phyloP scores from a whole-genome alignment of 2,888 invertebrate species.

The Pristionchus entomophagus region DNA sequence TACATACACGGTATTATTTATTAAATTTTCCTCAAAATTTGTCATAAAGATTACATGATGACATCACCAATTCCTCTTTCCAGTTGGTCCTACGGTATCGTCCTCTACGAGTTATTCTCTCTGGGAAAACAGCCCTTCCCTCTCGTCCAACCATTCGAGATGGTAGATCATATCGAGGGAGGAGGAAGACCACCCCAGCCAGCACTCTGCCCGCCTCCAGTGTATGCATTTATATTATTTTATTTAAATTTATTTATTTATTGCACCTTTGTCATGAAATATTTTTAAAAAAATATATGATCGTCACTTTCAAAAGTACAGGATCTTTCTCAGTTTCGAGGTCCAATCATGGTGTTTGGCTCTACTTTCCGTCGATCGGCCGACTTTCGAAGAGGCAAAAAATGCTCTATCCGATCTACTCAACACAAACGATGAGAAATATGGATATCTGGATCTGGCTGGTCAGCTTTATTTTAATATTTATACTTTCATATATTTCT shows the following conservation, averaged over 20 bases:
- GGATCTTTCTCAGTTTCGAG: slow-evolving; percentile 54
- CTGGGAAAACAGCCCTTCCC: slow-evolving; percentile 54
- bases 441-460: slow-evolving; percentile 54
- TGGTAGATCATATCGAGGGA: slow-evolving; percentile 60
- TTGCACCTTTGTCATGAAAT: neutral
- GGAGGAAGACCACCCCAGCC: slow-evolving; percentile 63
- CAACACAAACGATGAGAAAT: slow-evolving; percentile 62
- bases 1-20: too few species aligned
- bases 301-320: neutral
- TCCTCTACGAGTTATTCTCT: slow-evolving; percentile 67
- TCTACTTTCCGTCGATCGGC: slow-evolving; percentile 54
- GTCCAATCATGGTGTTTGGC: slow-evolving; percentile 61
- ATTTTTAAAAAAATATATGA: neutral
- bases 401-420: slow-evolving; percentile 51
- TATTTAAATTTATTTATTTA: neutral
- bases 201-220: slow-evolving; percentile 43
- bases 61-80: slow-evolving; percentile 40
- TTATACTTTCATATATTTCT: neutral
- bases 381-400: slow-evolving; percentile 57
- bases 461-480: neutral
- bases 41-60: too few species aligned
- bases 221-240: neutral
- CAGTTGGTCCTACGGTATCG: slow-evolving; percentile 68
- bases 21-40: too few species aligned
- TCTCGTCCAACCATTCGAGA: slow-evolving; percentile 64